Evolutionary conservation across 2,797 vertebrate genomes (phyloP).

Genomic region (Anabas testudineus): DNA sequence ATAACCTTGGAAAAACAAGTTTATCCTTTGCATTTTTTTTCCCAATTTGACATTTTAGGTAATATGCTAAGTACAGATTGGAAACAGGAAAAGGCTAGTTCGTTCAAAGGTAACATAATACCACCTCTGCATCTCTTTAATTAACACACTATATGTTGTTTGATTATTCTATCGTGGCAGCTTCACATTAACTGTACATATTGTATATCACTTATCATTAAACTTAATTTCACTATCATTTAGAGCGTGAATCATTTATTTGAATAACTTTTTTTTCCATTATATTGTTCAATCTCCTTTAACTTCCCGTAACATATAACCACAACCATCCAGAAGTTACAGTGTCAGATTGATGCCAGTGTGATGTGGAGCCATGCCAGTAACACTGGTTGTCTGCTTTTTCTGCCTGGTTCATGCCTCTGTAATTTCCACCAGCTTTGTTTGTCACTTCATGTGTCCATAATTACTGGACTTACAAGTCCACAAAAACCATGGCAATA

Average conservation of each 20-base stretch:
- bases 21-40: not conserved
- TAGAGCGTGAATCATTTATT: too few species aligned
- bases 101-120: not conserved
- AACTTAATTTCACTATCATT: too few species aligned
- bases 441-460: slow-evolving; percentile 54
- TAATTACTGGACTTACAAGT: slow-evolving; percentile 65
- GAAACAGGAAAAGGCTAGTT: too few species aligned
- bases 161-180: not conserved
- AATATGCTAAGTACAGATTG: not conserved
- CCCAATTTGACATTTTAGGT: slow-evolving; percentile 6
- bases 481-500: slow-evolving; percentile 53
- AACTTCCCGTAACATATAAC: slow-evolving; percentile 12
- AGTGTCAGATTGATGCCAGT: slow-evolving; percentile 38
- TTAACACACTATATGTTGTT: not conserved
- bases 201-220: too few species aligned
- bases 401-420: slow-evolving; percentile 22
- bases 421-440: slow-evolving; percentile 40
- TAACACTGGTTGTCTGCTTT: slow-evolving; percentile 11
- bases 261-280: too few species aligned
- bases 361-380: not conserved
- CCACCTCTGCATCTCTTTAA: not conserved
- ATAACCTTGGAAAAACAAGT: slow-evolving; percentile 19
- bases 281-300: not conserved
- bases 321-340: slow-evolving; percentile 11
- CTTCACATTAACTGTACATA: not conserved